These are phyloP conservation scores for Drosophila ohnishii DNA, from an alignment of 1,140 invertebrate species.

Conservation along the genomic window DNA sequence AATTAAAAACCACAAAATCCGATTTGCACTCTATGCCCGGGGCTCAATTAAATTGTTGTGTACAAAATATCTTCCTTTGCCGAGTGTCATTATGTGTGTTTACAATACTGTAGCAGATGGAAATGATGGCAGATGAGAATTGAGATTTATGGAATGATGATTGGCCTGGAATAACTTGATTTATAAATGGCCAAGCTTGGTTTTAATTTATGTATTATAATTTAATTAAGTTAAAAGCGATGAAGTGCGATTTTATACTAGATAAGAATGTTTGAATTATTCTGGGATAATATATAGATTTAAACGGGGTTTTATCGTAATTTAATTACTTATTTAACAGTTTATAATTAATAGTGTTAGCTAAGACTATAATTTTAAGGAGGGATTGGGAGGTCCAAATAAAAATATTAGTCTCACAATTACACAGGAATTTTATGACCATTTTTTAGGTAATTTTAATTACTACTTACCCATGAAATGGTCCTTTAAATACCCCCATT, in stretches of 20 bases:
- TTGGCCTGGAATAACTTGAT: not conserved
- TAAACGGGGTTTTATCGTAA: not conserved
- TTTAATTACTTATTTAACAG: not conserved
- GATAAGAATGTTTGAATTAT: not conserved
- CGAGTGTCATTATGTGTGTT: slow-evolving; percentile 19
- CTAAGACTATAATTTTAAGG: too few species aligned
- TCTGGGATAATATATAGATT: not conserved
- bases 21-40: slow-evolving; percentile 25
- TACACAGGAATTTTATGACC: fast-evolving
- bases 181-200: not conserved
- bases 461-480: too few species aligned
- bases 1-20: slow-evolving; percentile 62
- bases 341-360: not conserved
- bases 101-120: slow-evolving; percentile 3
- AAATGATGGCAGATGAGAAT: not conserved
- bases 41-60: slow-evolving; percentile 54
- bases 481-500: too few species aligned
- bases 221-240: not conserved
- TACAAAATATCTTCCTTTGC: slow-evolving; percentile 18
- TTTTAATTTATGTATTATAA: not conserved
- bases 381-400: not conserved
- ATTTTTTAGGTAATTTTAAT: not conserved
- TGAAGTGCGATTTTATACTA: not conserved
- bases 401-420: not conserved
- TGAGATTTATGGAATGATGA: slow-evolving; percentile 11